These are phyloP conservation scores for Atherinosoma microstoma DNA, from an alignment of 2,797 vertebrate species.

Conservation along the genomic window DNA sequence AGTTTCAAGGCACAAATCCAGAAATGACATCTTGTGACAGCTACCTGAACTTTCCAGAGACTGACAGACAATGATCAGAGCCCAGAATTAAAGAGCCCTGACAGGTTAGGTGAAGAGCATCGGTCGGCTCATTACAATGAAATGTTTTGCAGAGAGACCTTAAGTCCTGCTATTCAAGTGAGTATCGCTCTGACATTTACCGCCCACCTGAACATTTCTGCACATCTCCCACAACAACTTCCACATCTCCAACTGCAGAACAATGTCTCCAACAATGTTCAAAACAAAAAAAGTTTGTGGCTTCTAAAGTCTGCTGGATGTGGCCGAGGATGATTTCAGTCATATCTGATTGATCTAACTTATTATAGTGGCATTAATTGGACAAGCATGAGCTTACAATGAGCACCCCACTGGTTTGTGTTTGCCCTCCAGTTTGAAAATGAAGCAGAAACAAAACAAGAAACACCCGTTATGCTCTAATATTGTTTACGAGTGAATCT, in stretches of 20 bases:
- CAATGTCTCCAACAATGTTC: too few relatives aligned
- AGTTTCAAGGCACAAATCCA: neutral
- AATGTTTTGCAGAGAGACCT: too few relatives aligned
- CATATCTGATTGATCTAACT: neutral
- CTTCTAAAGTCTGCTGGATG: too few relatives aligned
- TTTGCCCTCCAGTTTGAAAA: neutral
- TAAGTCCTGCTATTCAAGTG: neutral
- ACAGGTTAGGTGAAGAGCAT: neutral
- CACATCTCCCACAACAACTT: neutral
- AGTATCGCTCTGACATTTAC: neutral
- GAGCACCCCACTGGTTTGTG: neutral
- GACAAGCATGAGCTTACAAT: neutral
- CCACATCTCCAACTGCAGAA: neutral
- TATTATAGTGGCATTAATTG: neutral
- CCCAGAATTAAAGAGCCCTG: neutral
- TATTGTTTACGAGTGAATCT: neutral
- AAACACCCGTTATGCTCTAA: neutral
- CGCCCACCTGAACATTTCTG: neutral
- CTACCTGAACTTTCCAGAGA: neutral
- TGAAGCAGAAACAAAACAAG: neutral
- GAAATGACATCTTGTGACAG: neutral
- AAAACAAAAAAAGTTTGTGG: too few relatives aligned
- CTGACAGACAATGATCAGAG: neutral
- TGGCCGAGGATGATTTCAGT: neutral
- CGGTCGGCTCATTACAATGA: too few relatives aligned